phyloP scores from a whole-genome alignment of 2,888 invertebrate genomes.

The Octodonta nipae region DNA sequence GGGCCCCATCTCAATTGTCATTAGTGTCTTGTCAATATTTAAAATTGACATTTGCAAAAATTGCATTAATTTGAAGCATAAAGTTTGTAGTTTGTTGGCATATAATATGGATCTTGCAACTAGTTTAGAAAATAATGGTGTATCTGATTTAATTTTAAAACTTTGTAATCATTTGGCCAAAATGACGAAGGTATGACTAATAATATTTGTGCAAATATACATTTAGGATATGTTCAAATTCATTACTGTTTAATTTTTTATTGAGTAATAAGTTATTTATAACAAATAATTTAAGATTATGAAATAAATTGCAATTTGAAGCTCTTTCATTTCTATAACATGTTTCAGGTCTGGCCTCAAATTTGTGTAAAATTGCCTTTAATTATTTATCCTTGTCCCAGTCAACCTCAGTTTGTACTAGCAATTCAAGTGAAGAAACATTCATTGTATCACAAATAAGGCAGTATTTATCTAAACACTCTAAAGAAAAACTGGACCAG shows the following conservation, averaged over 20 bases:
- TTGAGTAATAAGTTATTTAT: too few relatives aligned
- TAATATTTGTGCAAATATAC: too few relatives aligned
- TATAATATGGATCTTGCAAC: too few relatives aligned
- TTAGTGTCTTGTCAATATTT: too few relatives aligned
- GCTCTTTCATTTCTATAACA: constrained; percentile 5
- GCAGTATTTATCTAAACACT: constrained; percentile 17
- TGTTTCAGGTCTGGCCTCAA: constrained; percentile 23
- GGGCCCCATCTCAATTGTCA: too few relatives aligned
- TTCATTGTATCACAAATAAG: constrained; percentile 24
- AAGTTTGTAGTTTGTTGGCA: too few relatives aligned
- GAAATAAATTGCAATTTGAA: too few relatives aligned
- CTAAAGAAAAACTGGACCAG: constrained; percentile 23
- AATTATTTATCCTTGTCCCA: constrained; percentile 19
- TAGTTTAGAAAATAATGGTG: constrained; percentile 11
- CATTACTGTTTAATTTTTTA: too few relatives aligned
- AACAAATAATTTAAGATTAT: too few relatives aligned
- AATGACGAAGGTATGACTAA: constrained; percentile 25
- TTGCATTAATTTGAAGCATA: too few relatives aligned
- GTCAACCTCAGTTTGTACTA: constrained; percentile 10
- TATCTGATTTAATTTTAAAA: constrained; percentile 24
- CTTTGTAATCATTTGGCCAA: constrained; percentile 29
- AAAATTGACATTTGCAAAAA: too few relatives aligned
- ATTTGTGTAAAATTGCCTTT: constrained; percentile 18
- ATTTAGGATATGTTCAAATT: too few relatives aligned
- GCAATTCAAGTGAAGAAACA: constrained; percentile 21